Conservation (phyloP, 2,888 invertebrate species). For the Chymomyza fuscimana region DNA sequence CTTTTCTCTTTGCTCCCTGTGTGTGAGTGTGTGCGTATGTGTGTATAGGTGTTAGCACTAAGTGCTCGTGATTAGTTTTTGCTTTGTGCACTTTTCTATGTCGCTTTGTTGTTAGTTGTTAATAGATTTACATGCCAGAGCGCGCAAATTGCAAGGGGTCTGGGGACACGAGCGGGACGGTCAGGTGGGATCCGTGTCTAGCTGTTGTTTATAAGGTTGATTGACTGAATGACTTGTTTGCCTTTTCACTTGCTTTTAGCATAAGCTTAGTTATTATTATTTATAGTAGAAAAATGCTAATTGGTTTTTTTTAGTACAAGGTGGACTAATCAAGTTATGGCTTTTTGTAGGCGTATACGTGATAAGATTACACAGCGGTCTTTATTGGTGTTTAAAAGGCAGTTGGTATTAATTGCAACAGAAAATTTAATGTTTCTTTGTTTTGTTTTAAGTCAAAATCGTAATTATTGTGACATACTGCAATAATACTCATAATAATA, state of each 20-base stretch:
- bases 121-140: slow-evolving; percentile 17
- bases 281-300: not conserved
- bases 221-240: not conserved
- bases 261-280: not conserved
- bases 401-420: too few species aligned
- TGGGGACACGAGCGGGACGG: not conserved
- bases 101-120: slow-evolving; percentile 4
- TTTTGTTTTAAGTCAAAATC: too few species aligned
- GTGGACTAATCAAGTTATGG: not conserved
- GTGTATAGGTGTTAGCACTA: slow-evolving; percentile 25
- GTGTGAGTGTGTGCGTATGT: not conserved
- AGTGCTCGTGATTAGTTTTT: slow-evolving; percentile 60
- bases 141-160: slow-evolving; percentile 6
- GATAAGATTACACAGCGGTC: too few species aligned
- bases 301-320: not conserved
- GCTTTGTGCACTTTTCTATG: slow-evolving; percentile 37
- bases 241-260: not conserved
- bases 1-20: not conserved
- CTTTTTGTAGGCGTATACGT: too few species aligned
- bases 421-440: too few species aligned
- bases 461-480: too few species aligned
- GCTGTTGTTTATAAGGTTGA: not conserved
- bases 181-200: not conserved
- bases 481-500: too few species aligned
- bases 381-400: too few species aligned